phyloP scores from a whole-genome alignment of 64 coral and sea anemone genomes.

The Platygyra sinensis region DNA sequence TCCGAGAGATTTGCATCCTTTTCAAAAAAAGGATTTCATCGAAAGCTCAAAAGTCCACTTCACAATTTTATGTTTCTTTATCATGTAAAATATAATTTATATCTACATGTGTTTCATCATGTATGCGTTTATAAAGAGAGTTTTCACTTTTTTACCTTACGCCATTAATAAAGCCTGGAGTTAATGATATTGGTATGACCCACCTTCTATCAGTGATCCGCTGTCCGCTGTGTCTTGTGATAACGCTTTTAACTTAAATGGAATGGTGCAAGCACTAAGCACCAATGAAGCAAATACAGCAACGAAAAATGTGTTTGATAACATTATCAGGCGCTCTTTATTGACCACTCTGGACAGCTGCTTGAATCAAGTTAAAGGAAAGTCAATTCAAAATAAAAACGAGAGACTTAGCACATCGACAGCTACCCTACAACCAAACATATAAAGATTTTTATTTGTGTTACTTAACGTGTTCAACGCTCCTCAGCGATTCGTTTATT shows the following conservation, averaged over 20 bases:
- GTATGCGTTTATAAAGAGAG: too few species aligned
- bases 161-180: background rate
- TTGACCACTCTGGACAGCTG: constrained; percentile 5
- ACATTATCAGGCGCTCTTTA: background rate
- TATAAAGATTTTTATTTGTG: too few species aligned
- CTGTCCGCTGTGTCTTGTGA: background rate
- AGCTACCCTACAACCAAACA: background rate
- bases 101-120: too few species aligned
- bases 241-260: background rate
- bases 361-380: background rate
- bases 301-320: background rate
- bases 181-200: background rate
- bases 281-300: background rate
- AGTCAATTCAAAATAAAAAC: background rate
- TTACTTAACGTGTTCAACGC: too few species aligned
- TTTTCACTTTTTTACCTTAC: background rate
- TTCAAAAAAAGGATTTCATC: too few species aligned
- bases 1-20: too few species aligned
- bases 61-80: too few species aligned
- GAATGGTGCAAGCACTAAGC: background rate
- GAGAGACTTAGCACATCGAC: background rate
- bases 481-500: too few species aligned
- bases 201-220: background rate
- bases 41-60: too few species aligned
- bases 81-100: too few species aligned